These are phyloP conservation scores for Diploscapter pachys DNA, from an alignment of 1,140 invertebrate species.

Conservation along the genomic window DNA sequence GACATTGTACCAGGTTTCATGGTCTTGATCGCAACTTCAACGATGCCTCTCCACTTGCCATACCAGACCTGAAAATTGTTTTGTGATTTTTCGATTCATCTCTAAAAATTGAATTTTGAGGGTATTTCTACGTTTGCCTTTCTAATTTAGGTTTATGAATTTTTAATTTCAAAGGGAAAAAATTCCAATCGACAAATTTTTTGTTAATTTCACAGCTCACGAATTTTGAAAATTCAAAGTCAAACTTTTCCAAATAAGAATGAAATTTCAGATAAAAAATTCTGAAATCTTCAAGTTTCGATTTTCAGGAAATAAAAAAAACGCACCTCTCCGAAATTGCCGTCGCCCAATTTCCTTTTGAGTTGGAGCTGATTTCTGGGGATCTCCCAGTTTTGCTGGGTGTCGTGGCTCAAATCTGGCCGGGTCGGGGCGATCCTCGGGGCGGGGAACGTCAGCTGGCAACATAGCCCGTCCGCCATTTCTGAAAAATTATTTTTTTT, in stretches of 20 bases:
- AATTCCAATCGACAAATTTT: too few species aligned
- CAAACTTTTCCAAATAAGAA: too few species aligned
- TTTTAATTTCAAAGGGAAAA: too few species aligned
- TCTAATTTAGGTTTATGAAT: too few species aligned
- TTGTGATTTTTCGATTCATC: too few species aligned
- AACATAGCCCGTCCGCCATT: constrained; percentile 80
- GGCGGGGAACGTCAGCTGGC: constrained; percentile 83
- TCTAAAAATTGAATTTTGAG: too few species aligned
- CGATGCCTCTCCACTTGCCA: constrained; percentile 64
- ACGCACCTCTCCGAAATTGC: constrained; percentile 83
- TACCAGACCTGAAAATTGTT: constrained; percentile 72
- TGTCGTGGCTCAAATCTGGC: constrained; percentile 87
- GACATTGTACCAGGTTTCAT: constrained; percentile 92
- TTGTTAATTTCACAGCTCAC: too few species aligned
- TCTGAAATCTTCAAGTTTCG: background rate
- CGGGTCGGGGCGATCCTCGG: constrained; percentile 87
- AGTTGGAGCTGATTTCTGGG: constrained; percentile 80
- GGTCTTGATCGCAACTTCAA: constrained; percentile 93
- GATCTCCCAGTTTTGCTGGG: constrained; percentile 95
- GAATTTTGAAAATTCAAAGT: too few species aligned
- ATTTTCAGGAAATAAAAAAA: background rate
- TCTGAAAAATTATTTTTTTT: constrained; percentile 48
- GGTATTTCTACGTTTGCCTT: too few species aligned
- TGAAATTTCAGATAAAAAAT: background rate
- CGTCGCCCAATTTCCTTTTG: constrained; percentile 81